Percentiles rank a stretch among this genome's conserved stretches.
Evolutionary conservation across 2,113 vertebrate genomes (phyloP).

Genomic region (Pseudolaguvia tuberculata): DNA sequence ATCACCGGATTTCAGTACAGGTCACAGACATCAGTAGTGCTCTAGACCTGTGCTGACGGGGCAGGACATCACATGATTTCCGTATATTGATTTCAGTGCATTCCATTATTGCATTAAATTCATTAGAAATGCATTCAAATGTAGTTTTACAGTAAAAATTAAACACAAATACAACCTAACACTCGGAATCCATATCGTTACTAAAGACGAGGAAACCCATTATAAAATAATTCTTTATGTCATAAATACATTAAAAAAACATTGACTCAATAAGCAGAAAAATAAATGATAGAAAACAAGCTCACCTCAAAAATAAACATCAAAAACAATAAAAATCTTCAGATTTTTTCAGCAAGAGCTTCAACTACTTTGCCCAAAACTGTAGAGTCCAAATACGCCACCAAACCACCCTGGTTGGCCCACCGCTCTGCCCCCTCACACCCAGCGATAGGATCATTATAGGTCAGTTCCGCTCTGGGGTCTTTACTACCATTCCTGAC

Average conservation of each 20-base stretch:
- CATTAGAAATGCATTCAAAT: too few relatives aligned
- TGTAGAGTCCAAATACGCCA: conserved; percentile 66
- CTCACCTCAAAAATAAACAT: conserved; percentile 7
- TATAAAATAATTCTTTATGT: background rate
- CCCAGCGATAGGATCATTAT: conserved; percentile 57
- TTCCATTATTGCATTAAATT: background rate
- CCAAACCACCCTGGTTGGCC: conserved; percentile 69
- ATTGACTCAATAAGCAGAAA: background rate
- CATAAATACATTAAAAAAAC: background rate
- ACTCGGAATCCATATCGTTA: too few relatives aligned
- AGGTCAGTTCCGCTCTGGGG: conserved; percentile 61
- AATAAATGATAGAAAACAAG: background rate
- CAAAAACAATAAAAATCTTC: conserved; percentile 4
- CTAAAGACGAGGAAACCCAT: too few relatives aligned
- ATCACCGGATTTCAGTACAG: background rate
- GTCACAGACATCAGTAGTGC: background rate
- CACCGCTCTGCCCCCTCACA: conserved; percentile 63
- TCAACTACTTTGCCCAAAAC: conserved; percentile 56
- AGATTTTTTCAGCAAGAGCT: conserved; percentile 61
- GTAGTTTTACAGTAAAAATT: background rate
- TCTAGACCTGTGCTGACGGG: background rate
- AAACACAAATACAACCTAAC: background rate
- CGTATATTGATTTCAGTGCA: background rate
- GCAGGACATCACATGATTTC: background rate
- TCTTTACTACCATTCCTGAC: conserved; percentile 12